Evolutionary conservation across 2,888 invertebrate species (phyloP), one percentile per base, ranked within the genome.

Genomic region (Drosophila percnosoma): DNA sequence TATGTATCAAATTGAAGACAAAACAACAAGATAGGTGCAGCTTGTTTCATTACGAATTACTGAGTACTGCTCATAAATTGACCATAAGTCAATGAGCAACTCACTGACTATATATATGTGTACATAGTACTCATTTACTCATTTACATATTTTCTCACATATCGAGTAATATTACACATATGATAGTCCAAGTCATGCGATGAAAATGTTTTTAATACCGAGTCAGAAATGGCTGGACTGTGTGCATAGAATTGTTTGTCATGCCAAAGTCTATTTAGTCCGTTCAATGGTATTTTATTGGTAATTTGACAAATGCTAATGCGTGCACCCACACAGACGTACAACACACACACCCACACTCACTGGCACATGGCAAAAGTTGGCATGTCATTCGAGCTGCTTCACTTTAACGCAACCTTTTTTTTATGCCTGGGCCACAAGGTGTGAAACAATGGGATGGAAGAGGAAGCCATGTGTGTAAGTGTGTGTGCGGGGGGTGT

Each of bases 231-330:
- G 29, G 29, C 29, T 49, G 68, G 48, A 68, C 62, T 55, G 40
- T 48, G 69, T 66, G 84, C 80, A 62, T 57, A 68, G 86, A 85
- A 89, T 72, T 87, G 87, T 83, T 78, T 89, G 86, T 87, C 86
- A 87, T 87, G 89, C 85, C 89, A 83, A 68, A 89, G 87, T 86
- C 89, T 89, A 86, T 87, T 87, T 89, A 83, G 83, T 79, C 80
- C 81, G 75, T 87, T 89, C 85, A 85, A 74, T 78, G 86, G 73
- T 80, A 83, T 83, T 87, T 85, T 87, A 87, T 89, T 89, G 86
- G 87, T 82, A 83, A 80, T 80, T 87, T 85, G 83, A 80, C 81
- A 87, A 83, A 82, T 78, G 85, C 85, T 85, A 79, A 82, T 85
- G 85, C 67, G 69, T 68, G 65, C 64, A 65, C 61, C 27, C 51